These are phyloP conservation scores for Atethmia centrago DNA, from an alignment of 2,888 invertebrate genomes.

Conservation along the genomic window DNA sequence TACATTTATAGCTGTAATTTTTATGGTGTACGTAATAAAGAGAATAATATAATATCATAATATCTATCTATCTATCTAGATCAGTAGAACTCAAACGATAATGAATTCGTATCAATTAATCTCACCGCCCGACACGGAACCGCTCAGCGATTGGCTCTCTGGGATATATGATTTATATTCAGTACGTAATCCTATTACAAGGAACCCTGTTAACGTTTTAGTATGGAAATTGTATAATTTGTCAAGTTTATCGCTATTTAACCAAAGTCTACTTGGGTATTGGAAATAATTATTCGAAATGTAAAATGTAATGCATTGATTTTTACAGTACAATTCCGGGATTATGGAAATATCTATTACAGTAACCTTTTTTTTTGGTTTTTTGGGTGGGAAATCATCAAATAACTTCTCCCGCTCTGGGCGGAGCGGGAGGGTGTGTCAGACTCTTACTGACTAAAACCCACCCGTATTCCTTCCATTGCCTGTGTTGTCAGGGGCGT, in stretches of 20 bases:
- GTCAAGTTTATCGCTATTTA: conserved; percentile 46
- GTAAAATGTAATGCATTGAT: neutral
- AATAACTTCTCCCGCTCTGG: no score
- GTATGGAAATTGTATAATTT: conserved; percentile 51
- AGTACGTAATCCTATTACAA: conserved; percentile 26
- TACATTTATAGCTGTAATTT: no score
- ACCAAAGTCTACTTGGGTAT: neutral
- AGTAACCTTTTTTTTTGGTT: no score
- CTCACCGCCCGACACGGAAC: conserved; percentile 14
- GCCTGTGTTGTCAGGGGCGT: no score
- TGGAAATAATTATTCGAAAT: conserved; percentile 9
- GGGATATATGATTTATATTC: conserved; percentile 46
- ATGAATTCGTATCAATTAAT: conserved; percentile 31
- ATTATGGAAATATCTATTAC: no score
- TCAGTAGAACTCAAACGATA: conserved; percentile 3
- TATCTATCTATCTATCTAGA: no score
- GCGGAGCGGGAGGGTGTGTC: no score
- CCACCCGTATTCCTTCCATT: no score
- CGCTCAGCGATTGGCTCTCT: conserved; percentile 18
- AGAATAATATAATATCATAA: no score
- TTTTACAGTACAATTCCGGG: neutral
- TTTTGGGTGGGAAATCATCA: no score
- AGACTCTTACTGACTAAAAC: no score
- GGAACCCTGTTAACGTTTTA: conserved; percentile 48
- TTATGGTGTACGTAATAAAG: no score